Evolutionary conservation across 2,888 invertebrate species (phyloP).

Genomic region (Lapara coniferarum): DNA sequence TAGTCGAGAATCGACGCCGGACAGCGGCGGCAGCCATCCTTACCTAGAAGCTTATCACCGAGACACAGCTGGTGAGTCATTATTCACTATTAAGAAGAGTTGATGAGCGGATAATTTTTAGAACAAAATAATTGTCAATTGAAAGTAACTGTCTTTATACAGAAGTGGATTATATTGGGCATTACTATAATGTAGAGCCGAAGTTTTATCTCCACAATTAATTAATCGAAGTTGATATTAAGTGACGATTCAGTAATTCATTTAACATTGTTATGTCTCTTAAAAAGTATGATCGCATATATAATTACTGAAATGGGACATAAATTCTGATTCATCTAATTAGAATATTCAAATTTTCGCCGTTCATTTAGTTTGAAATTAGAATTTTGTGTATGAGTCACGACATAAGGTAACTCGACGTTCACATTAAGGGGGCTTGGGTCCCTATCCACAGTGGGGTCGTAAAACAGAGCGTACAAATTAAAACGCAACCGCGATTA

Average conservation of each 20-base stretch:
- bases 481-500: conserved; percentile 76
- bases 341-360: conserved; percentile 10
- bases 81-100: neutral
- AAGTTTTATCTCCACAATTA: too few relatives aligned
- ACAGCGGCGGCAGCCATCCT: conserved; percentile 92
- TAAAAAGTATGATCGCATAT: neutral
- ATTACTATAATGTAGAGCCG: too few relatives aligned
- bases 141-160: neutral
- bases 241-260: too few relatives aligned
- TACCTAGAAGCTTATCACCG: conserved; percentile 93
- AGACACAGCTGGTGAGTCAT: conserved; percentile 89
- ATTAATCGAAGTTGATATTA: too few relatives aligned
- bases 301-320: neutral
- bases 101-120: neutral
- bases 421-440: conserved; percentile 39
- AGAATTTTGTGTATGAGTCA: conserved; percentile 40
- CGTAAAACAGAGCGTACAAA: conserved; percentile 74
- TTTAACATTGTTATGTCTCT: neutral
- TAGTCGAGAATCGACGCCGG: conserved; percentile 94
- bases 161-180: too few relatives aligned
- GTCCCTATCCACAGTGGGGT: conserved; percentile 47
- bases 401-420: conserved; percentile 14
- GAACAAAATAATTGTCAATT: neutral
- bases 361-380: conserved; percentile 35
- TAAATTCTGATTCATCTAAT: conserved; percentile 3